Evolutionary conservation across 2,888 invertebrate genomes (phyloP), one percentile per base, ranked within the genome.

Genomic region (Microdon myrmicae): DNA sequence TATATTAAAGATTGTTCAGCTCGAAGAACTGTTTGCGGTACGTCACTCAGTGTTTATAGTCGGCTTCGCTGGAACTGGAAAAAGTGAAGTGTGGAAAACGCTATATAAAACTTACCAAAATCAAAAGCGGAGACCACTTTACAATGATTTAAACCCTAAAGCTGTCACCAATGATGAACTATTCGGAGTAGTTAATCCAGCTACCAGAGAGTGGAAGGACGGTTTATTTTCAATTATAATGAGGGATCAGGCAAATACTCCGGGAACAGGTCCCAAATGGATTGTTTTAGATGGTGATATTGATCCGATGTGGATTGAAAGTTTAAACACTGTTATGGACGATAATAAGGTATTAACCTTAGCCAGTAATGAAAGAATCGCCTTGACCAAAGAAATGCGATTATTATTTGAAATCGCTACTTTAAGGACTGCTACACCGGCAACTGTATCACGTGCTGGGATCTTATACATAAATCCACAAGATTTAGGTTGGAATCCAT

Each of bases 271-370:
- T 0, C 90, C 92, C 0, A 95, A 95, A 76, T 96, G 96, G 96
- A 94, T 96, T 71, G 90, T 96, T 5, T 83, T 95, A 34, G 96
- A 96, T 78, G 96, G 96, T 10, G 96, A 96, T 75, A 96, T 96
- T 70, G 96, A 96, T 82, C 96, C 96, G 1, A 96, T 96, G 95
- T 96, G 96, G 96, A 96, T 96, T 73, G 96, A 96, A 80, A 95
- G 94, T 20, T 83, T 96, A 17, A 96, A 96, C 75, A 96, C 96
- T 2, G 87, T 96, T 10, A 96, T 96, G 96, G 96, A 96, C 77
- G 96, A 96, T 75, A 96, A 96, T 78, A 96, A 96, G 83, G 90
- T 89, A 3, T 77, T 96, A 67, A 96, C 96, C 0, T 80, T 96
- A 69, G 96, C 96, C 4, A 94, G 94, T 78, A 96, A 96, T 73